Conservation (phyloP, 2,888 invertebrate species). For the Zonitis immaculata region DNA sequence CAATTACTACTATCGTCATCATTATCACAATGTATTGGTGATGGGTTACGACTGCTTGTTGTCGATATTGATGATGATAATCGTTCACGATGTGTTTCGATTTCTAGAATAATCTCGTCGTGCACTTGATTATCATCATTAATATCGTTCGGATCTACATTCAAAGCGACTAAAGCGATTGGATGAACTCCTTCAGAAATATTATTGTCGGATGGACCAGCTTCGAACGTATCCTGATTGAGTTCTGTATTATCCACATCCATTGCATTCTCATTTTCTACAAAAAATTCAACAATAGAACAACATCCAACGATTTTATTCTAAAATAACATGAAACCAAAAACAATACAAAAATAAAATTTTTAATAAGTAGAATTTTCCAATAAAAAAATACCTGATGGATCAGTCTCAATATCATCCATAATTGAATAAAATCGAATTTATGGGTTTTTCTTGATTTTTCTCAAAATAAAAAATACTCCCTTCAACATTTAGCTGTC, state of each 20-base stretch:
- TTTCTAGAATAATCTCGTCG: constrained; percentile 16
- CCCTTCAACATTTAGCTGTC: neutral
- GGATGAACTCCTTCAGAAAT: constrained; percentile 8
- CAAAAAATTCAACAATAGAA: constrained; percentile 1
- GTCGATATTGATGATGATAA: constrained; percentile 14
- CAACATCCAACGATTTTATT: neutral
- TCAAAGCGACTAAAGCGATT: constrained; percentile 7
- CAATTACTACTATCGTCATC: constrained; percentile 20
- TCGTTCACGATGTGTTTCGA: constrained; percentile 16
- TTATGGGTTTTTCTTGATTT: neutral
- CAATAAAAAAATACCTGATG: neutral
- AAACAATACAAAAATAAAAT: neutral
- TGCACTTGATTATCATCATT: constrained; percentile 14
- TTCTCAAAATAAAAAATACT: neutral
- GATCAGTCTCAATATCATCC: neutral
- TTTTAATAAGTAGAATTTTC: neutral
- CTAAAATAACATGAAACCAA: neutral
- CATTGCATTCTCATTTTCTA: constrained; percentile 21
- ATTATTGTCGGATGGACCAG: neutral
- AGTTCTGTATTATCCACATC: constrained; percentile 16
- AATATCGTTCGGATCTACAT: neutral
- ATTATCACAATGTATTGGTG: constrained; percentile 19
- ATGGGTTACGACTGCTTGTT: constrained; percentile 17
- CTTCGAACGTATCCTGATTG: constrained; percentile 3
- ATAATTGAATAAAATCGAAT: neutral